Conservation (phyloP, 2,797 vertebrate species). For the Cichlasoma orientale region DNA sequence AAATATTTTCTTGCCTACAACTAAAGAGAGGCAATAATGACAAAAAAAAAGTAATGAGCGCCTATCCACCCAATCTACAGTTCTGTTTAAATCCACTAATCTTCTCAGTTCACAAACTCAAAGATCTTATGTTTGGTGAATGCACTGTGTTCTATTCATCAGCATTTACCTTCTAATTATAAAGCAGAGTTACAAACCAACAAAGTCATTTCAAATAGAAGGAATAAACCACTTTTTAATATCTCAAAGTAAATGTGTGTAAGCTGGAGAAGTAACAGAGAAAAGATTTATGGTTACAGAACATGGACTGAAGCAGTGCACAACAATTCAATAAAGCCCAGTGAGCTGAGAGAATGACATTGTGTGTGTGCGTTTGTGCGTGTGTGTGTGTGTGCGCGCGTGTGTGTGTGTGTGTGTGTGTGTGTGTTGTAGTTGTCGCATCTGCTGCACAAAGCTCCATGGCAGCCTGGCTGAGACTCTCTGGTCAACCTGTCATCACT, state of each 20-base stretch:
- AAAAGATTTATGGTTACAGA: constrained; percentile 35
- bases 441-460: constrained; percentile 43
- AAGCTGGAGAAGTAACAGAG: background rate
- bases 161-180: background rate
- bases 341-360: constrained; percentile 24
- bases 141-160: background rate
- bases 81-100: background rate
- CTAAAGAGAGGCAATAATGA: background rate
- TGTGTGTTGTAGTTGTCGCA: background rate
- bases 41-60: background rate
- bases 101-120: background rate
- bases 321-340: constrained; percentile 44
- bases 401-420: no score
- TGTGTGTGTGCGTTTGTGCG: constrained; percentile 12
- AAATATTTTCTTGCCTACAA: background rate
- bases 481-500: constrained; percentile 72
- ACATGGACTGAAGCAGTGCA: constrained; percentile 8
- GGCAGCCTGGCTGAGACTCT: constrained; percentile 55
- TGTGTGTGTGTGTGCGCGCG: background rate
- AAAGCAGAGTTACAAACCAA: background rate
- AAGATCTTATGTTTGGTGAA: background rate
- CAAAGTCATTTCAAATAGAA: constrained; percentile 4
- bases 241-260: constrained; percentile 14
- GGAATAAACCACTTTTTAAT: constrained; percentile 5
- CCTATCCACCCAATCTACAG: background rate